Evolutionary conservation across 2,797 vertebrate species (phyloP).

Genomic region (Jordanella pulchra): DNA sequence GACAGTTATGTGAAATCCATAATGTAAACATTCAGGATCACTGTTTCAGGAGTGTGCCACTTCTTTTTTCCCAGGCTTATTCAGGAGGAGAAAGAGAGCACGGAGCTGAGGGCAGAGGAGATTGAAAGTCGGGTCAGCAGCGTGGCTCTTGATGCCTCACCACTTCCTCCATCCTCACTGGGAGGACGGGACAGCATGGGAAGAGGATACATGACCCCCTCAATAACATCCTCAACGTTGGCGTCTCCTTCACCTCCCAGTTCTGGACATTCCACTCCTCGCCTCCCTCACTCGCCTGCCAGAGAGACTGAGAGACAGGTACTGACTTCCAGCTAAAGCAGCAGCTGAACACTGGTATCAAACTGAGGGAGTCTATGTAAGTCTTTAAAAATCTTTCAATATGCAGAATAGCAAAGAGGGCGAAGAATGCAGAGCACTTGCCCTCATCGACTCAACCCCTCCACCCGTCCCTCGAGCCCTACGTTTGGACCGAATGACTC

Average conservation of each 20-base stretch:
- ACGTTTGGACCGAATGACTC: slow-evolving; percentile 90
- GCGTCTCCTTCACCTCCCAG: slow-evolving; percentile 91
- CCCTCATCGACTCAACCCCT: slow-evolving; percentile 87
- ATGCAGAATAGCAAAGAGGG: slow-evolving; percentile 91
- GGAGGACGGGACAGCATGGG: slow-evolving; percentile 79
- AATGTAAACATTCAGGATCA: background rate
- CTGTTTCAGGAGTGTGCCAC: background rate
- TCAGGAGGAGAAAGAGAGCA: slow-evolving; percentile 93
- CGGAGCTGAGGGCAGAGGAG: slow-evolving; percentile 89
- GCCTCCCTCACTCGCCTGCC: slow-evolving; percentile 87
- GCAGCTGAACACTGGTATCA: background rate
- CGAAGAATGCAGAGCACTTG: slow-evolving; percentile 83
- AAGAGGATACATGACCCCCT: slow-evolving; percentile 87
- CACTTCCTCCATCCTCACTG: slow-evolving; percentile 79
- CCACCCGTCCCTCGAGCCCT: slow-evolving; percentile 87
- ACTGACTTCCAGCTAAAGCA: background rate
- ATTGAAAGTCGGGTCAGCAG: slow-evolving; percentile 91
- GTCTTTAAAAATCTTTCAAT: background rate
- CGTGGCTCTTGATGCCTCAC: slow-evolving; percentile 82
- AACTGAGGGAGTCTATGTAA: background rate
- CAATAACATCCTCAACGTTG: slow-evolving; percentile 89
- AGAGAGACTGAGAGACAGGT: slow-evolving; percentile 86
- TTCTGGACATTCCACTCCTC: slow-evolving; percentile 90
- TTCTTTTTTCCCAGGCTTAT: slow-evolving; percentile 79
- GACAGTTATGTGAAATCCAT: background rate